Base-by-base conservation (phyloP, 1,140 invertebrate species). In the Paralvinella palmiformis region DNA sequence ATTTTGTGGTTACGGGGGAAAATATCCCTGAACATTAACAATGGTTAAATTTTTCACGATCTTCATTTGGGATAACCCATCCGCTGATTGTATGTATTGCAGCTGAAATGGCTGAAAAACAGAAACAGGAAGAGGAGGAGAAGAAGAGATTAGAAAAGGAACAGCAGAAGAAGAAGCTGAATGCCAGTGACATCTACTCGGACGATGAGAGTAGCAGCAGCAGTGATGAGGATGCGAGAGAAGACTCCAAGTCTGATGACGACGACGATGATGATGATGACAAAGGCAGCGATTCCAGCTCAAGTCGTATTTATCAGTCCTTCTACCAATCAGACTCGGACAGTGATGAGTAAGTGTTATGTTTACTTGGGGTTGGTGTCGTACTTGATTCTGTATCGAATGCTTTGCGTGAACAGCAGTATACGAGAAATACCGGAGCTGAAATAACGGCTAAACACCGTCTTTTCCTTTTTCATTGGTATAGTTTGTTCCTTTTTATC, bases 181-280 rank as follows among this genome's bases (percentile, higher is more conserved):
- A 94, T 82, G 91, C 92, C 0, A 93, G 91, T 0, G 94, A 97
- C 80, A 93, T 96, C 70, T 96, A 96, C 79, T 96, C 93, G 0
- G 94, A 96, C 77, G 93, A 96, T 68, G 63, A 57, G 10, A 13
- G 10, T 13, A 13, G 10, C 10, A n/a, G 37, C 10, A 13, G 10
- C 10, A 13, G 10, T 64, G 93, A 91, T 68, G 91, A 89, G 10
- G 91, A 80, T 63, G n/a, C n/a, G n/a, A n/a, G n/a, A n/a, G n/a
- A n/a, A n/a, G n/a, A n/a, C n/a, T n/a, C n/a, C n/a, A n/a, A n/a
- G n/a, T n/a, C n/a, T n/a, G 76, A 76, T 32, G 75, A 77, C 10
- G 74, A 78, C 36, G 72, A 75, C 24, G 71, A 71, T n/a, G 71
- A 72, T 35, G 73, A 72, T 32, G 73, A 73, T 32, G 59, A 69